Percentiles rank a stretch among this genome's conserved stretches.
Evolutionary conservation across 2,113 vertebrate genomes (phyloP).

Genomic region (Xenopus borealis): DNA sequence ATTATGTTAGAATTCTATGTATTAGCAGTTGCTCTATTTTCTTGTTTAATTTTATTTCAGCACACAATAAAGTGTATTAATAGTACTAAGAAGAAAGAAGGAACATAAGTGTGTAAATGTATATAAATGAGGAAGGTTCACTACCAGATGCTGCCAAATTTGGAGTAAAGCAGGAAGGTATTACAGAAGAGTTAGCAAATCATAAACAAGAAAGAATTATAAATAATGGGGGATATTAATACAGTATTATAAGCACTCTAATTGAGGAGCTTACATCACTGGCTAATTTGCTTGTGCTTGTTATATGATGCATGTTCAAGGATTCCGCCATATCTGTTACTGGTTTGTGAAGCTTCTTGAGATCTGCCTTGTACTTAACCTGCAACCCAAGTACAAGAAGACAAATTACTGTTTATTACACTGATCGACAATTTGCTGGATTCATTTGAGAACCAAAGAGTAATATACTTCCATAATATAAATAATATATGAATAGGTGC

Average conservation of each 20-base stretch:
- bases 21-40: constrained; percentile 45
- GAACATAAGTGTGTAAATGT: constrained; percentile 31
- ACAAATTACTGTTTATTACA: background rate
- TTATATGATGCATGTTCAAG: constrained; percentile 88
- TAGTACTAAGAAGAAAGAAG: constrained; percentile 40
- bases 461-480: too few relatives aligned
- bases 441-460: too few relatives aligned
- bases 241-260: constrained; percentile 15
- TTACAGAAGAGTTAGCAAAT: constrained; percentile 43
- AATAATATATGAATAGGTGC: too few relatives aligned
- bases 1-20: constrained; percentile 54
- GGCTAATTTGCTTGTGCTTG: constrained; percentile 90
- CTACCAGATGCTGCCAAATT: constrained; percentile 67
- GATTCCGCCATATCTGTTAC: constrained; percentile 97
- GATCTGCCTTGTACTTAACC: constrained; percentile 94
- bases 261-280: constrained; percentile 79
- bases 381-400: constrained; percentile 44
- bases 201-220: background rate
- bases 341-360: constrained; percentile 97
- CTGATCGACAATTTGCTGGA: too few relatives aligned
- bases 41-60: background rate
- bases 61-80: constrained; percentile 18
- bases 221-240: background rate
- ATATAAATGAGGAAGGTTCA: constrained; percentile 64
- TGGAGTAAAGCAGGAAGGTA: constrained; percentile 33